Evolutionary conservation across 2,888 invertebrate genomes (phyloP), one percentile per base, ranked within the genome.

Genomic region (Silvanus unidentatus): DNA sequence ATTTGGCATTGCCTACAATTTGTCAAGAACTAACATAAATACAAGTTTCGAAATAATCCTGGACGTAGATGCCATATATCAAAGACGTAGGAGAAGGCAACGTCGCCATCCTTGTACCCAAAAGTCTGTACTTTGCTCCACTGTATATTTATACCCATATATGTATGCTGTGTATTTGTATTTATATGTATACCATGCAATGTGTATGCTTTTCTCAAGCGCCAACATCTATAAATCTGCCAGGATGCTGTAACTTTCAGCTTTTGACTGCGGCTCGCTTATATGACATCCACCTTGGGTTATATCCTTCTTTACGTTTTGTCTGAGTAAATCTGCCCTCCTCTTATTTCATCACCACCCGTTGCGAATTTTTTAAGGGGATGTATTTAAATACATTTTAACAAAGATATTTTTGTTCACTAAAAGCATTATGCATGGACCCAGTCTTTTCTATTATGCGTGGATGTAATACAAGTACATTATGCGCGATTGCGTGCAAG

Each of bases 221-320:
- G 37, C 37, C 8, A 32, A 52, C 54, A 48, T 49, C 53, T 42
- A 58, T 58, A 58, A 58, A 58, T 58, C 56, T 57, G 54, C 53
- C 52, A 49, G 50, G 44, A 42, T 42, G 44, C 41, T 55, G 50
- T 52, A 50, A 53, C 48, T 54, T 55, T 54, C 50, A 47, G 52
- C 55, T 56, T 54, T 56, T 49, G 54, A 48, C 50, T 55, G 44
- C 39, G 47, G 37, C 37, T 37, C 37, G 37, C 37, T 37, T 16
- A 37, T 32, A 32, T 37, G 37, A 37, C 37, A 37, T 37, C 37
- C 14, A 16, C 16, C 32, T 5, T 32, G 3, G 22, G 22, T 22
- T 22, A 22, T 9, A 37, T 37, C 37, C 37, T 37, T 37, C 37
- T 37, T 37, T 37, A 37, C 37, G 37, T 37, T 22, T 22, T 37